These are phyloP conservation scores for Sylvilagus floridanus DNA, from an alignment of 2,797 vertebrate species.

Conservation along the genomic window DNA sequence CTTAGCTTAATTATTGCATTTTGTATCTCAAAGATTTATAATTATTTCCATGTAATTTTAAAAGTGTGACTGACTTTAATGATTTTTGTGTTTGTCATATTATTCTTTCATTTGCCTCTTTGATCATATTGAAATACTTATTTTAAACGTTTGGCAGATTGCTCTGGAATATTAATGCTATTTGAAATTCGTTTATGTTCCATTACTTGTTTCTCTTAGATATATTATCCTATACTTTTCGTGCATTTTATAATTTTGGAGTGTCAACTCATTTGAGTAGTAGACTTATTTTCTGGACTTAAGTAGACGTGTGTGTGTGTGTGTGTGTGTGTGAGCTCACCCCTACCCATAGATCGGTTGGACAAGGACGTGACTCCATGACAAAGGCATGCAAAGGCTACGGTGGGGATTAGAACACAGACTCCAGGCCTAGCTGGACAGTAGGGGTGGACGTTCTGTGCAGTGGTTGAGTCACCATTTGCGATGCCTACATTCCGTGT, in stretches of 20 bases:
- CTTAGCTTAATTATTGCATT: slow-evolving; percentile 19
- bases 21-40: slow-evolving; percentile 29
- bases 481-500: too few species aligned
- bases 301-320: too few species aligned
- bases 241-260: neutral
- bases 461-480: too few species aligned
- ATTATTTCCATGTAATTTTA: neutral
- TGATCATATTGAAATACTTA: neutral
- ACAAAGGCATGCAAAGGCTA: neutral
- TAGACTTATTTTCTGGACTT: neutral
- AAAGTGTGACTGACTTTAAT: neutral
- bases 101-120: neutral
- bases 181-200: neutral
- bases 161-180: neutral
- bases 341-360: neutral
- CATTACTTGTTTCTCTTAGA: neutral
- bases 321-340: neutral
- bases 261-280: neutral
- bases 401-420: neutral
- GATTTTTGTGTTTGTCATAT: neutral
- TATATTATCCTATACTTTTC: neutral
- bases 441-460: too few species aligned
- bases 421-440: too few species aligned
- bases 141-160: neutral
- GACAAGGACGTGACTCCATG: neutral